Conservation (phyloP, 64 coral and sea anemone genomes). For the Montipora capricornis region DNA sequence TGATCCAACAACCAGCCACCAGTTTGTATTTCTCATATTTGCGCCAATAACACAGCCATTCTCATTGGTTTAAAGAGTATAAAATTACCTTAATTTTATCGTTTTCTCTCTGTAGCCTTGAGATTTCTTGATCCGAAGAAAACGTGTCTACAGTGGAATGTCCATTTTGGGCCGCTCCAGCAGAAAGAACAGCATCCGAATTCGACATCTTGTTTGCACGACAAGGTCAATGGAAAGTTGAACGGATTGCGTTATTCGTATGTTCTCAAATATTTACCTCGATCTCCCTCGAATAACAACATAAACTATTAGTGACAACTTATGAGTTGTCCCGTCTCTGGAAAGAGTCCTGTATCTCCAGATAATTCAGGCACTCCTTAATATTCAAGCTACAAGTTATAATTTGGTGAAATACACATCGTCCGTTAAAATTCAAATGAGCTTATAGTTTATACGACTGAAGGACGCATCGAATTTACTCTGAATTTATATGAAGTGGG, state of each 20-base stretch:
- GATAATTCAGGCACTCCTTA: background rate
- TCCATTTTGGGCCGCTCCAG: conserved; percentile 3
- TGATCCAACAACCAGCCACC: too few species aligned
- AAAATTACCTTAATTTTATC: conserved; percentile 3
- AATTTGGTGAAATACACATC: background rate
- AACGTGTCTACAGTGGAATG: background rate
- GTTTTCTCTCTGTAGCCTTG: background rate
- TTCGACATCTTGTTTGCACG: background rate
- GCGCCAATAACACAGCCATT: background rate
- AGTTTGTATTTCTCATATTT: background rate
- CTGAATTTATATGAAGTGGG: background rate
- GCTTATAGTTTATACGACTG: background rate
- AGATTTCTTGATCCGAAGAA: conserved; percentile 8
- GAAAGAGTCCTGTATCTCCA: too few species aligned
- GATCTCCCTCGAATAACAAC: background rate
- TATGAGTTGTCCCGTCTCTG: background rate
- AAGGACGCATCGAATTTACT: conserved; percentile 4
- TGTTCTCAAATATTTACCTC: conserved; percentile 28
- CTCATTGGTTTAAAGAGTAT: background rate
- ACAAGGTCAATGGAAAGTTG: background rate
- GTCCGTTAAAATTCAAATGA: conserved; percentile 57
- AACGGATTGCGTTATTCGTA: background rate
- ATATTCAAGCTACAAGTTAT: background rate
- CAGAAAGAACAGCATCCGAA: background rate
- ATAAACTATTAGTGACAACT: background rate